Evolutionary conservation across 2,888 invertebrate genomes (phyloP).

Genomic region (Hypolimnas misippus): DNA sequence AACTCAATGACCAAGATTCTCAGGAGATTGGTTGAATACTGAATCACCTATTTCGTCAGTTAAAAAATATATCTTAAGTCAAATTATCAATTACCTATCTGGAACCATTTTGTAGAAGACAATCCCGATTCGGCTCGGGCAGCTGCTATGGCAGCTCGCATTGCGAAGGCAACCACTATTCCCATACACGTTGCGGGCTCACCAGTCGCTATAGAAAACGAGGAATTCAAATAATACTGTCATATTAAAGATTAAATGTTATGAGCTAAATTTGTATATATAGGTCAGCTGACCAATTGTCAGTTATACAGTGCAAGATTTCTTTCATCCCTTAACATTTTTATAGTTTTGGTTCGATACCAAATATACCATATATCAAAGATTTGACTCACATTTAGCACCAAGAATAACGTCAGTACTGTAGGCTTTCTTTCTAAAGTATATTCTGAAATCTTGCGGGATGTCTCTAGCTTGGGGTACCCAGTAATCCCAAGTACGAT

Average conservation of each 20-base stretch:
- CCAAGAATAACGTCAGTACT: slow-evolving; percentile 85
- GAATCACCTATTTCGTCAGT: too few species aligned
- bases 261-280: too few species aligned
- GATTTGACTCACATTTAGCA: slow-evolving; percentile 85
- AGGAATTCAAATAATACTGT: not conserved
- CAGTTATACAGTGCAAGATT: not conserved
- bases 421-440: slow-evolving; percentile 85
- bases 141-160: slow-evolving; percentile 84
- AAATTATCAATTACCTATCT: slow-evolving; percentile 75
- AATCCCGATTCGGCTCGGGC: slow-evolving; percentile 84
- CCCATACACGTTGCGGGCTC: slow-evolving; percentile 77
- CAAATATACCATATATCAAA: slow-evolving; percentile 26
- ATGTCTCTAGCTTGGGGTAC: slow-evolving; percentile 89
- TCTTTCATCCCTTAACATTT: too few species aligned
- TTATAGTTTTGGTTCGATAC: too few species aligned
- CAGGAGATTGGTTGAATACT: too few species aligned
- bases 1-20: too few species aligned
- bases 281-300: too few species aligned
- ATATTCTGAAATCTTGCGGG: slow-evolving; percentile 88
- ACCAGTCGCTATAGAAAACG: slow-evolving; percentile 61
- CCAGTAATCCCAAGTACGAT: slow-evolving; percentile 91
- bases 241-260: too few species aligned
- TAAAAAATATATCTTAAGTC: too few species aligned
- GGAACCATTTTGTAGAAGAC: slow-evolving; percentile 77
- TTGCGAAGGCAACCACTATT: slow-evolving; percentile 78